Conservation (phyloP, 2,113 vertebrate genomes). For the Microcebus tavaratra region DNA sequence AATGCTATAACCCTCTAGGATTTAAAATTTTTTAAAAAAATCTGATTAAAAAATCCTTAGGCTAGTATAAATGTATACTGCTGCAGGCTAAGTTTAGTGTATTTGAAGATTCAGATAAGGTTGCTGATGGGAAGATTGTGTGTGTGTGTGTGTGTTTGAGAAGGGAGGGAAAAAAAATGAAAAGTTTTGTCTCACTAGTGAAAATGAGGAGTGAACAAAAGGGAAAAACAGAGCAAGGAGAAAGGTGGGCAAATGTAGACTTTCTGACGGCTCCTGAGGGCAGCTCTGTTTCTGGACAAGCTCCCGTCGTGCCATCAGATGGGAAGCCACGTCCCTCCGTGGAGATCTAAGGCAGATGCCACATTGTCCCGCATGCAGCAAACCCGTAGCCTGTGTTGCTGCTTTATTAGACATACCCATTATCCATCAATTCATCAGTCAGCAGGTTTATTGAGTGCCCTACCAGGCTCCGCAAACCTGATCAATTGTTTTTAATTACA, state of each 20-base stretch:
- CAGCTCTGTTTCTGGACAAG: not conserved
- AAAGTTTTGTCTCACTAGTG: not conserved
- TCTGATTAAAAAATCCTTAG: slow-evolving; percentile 60
- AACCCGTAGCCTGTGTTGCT: not conserved
- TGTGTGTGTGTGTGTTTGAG: not conserved
- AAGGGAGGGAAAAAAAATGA: not conserved
- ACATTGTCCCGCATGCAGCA: not conserved
- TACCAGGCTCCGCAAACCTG: slow-evolving; percentile 56
- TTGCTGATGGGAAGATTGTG: not conserved
- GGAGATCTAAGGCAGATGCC: not conserved
- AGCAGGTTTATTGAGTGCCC: slow-evolving; percentile 61
- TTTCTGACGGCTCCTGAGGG: not conserved
- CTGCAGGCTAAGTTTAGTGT: slow-evolving; percentile 38
- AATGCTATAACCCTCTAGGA: not conserved
- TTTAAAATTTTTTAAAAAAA: not conserved
- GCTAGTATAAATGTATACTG: not conserved
- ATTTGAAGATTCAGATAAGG: slow-evolving; percentile 64
- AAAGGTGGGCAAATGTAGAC: not conserved
- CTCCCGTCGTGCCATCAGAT: not conserved
- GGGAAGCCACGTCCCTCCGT: not conserved
- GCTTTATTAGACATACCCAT: not conserved
- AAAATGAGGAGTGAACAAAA: not conserved
- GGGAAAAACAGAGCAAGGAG: not conserved
- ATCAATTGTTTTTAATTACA: slow-evolving; percentile 73
- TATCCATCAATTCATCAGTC: slow-evolving; percentile 70